Evolutionary conservation across 2,888 invertebrate genomes (phyloP), one percentile per base, ranked within the genome.

Genomic region (Allygus modestus): DNA sequence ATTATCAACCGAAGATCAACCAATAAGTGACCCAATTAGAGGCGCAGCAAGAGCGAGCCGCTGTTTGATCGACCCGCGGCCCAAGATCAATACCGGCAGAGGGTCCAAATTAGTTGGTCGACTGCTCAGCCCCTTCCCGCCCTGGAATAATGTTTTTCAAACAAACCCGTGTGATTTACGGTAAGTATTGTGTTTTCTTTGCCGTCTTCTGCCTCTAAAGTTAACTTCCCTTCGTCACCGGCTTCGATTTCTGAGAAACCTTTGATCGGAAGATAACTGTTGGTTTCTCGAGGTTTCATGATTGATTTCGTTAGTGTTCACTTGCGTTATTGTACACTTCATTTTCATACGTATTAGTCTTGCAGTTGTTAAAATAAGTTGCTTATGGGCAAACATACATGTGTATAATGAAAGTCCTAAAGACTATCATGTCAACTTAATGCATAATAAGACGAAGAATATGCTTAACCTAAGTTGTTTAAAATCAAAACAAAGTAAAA

Each of bases 141-240:
- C 79, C 79, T 79, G 7, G 79, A 79, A 54, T 79, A 58, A 79
- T 79, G 79, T 79, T 79, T 79, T 79, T 33, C 58, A 58, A 79
- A 79, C 79, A 54, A 31, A 79, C 58, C 28, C 51, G 23, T 12
- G 77, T 51, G 77, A 77, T 77, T 77, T 51, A 51, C 51, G 28
- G 77, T 33, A 73, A 73, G 73, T 51, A 46, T 77, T 77, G 77
- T 51, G 77, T 77, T 77, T 77, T 51, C 69, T 69, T 37, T 33
- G 69, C 69, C 69, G 28, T 54, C 54, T 54, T 23, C 54, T 23
- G 20, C 37, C 31, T 69, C 69, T 23, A 23, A 54, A 54, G 23
- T 20, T 23, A 54, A 54, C 54, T 54, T 23, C 9, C 54, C 54
- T 23, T n/a, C n/a, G n/a, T n/a, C 54, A 23, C 20, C 20, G 23